These are phyloP conservation scores for Channa maculata DNA, from an alignment of 2,113 vertebrate genomes.

Conservation along the genomic window DNA sequence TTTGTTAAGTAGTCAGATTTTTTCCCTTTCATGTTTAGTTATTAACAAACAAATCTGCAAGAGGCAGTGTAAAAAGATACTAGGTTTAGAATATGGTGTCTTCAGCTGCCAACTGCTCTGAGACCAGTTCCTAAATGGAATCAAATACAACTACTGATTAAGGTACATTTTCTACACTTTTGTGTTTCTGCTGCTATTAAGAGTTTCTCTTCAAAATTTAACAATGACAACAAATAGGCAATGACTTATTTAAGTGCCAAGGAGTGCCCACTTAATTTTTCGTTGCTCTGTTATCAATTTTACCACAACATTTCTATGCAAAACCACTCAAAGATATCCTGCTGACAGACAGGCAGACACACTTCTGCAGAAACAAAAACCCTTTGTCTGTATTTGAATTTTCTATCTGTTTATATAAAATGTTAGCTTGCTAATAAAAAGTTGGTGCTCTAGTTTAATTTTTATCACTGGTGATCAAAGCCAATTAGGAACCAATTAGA, in stretches of 20 bases:
- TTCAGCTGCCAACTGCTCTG: conserved; percentile 12
- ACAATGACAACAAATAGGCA: not conserved
- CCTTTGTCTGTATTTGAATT: not conserved
- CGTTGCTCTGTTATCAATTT: not conserved
- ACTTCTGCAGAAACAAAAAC: conserved; percentile 19
- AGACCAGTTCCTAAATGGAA: conserved; percentile 9
- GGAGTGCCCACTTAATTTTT: conserved; percentile 5
- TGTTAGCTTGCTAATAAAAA: not conserved
- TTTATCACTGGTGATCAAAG: conserved; percentile 41
- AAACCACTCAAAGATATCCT: conserved; percentile 34
- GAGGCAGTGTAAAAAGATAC: not conserved
- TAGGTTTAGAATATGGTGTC: not conserved
- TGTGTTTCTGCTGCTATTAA: not conserved
- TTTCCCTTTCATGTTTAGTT: not conserved
- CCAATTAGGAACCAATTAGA: conserved; percentile 62
- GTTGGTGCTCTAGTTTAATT: not conserved
- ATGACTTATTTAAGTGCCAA: not conserved
- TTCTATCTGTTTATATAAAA: not conserved
- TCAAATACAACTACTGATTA: conserved; percentile 4
- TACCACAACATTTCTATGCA: conserved; percentile 39
- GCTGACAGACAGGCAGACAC: conserved; percentile 27
- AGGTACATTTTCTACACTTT: conserved; percentile 5
- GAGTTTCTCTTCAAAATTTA: not conserved
- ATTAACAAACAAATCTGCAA: conserved; percentile 20
- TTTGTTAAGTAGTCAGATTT: not conserved